Base-by-base conservation (phyloP, 2,888 invertebrate genomes). In the Perithous albicinctus region DNA sequence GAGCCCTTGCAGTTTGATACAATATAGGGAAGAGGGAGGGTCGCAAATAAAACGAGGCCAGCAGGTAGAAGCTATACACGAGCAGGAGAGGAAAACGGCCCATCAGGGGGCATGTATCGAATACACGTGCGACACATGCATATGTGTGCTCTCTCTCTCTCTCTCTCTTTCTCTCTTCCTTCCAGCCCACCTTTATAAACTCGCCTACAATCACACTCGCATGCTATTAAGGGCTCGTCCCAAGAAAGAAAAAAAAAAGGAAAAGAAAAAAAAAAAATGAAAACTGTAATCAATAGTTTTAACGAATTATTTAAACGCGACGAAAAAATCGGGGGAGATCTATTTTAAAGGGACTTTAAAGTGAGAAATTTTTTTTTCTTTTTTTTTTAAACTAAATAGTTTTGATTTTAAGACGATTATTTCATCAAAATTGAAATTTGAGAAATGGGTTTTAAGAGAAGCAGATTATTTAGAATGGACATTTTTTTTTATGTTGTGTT, bases 11-110 rank as follows among this genome's bases (percentile, higher is more conserved):
- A 81, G 73, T 63, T 78, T 38, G 63, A 74, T 82, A 51, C 56
- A 74, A 74, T 61, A 61, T 43, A 81, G 78, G 67, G 67, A 74
- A 20, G 48, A 77, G 66, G 18, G 75, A 80, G 80, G 82, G 70
- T 66, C 72, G 70, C 74, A 64, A 63, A 77, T 73, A 74, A 77
- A 81, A 70, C 78, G 80, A 81, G 80, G 80, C 77, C 80, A 77
- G 15, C 63, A 26, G n/a, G 48, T 51, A 20, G 32, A 10, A 46
- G 18, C 59, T 29, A 59, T 32, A 38, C n/a, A n/a, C 12, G 41
- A 46, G 20, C 32, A 48, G 7, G 43, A 56, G 48, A 32, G 48
- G 29, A 43, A 43, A 38, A 7, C 35, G 29, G 61, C 48, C 20
- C 51, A 6, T 51, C 51, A n/a, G 23, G 23, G 1, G 1, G 2